Conservation (phyloP, 2,888 invertebrate species). For the Pardosa pseudoannulata region DNA sequence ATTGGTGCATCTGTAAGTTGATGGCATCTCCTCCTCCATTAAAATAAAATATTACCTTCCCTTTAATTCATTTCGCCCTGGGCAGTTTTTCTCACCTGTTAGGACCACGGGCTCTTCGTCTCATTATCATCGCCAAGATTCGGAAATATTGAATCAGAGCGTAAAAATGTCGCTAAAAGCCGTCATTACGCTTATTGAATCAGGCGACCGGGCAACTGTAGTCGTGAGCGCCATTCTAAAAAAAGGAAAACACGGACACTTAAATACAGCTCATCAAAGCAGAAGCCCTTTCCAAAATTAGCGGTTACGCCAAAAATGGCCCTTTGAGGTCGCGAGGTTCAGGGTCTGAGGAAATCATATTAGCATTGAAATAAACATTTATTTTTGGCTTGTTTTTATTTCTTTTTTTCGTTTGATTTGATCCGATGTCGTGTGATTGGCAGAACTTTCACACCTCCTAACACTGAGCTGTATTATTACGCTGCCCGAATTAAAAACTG, state of each 20-base stretch:
- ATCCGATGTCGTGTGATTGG: neutral
- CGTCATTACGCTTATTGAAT: slow-evolving; percentile 6
- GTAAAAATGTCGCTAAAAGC: neutral
- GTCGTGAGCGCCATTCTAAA: neutral
- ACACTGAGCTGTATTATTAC: too few species aligned
- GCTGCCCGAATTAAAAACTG: too few species aligned
- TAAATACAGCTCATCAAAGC: neutral
- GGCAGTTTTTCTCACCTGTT: too few species aligned
- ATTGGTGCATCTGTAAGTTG: too few species aligned
- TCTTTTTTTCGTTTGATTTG: neutral
- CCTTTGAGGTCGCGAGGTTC: neutral
- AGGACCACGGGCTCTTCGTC: too few species aligned
- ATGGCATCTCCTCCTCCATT: too few species aligned
- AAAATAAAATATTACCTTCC: too few species aligned
- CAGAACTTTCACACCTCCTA: neutral
- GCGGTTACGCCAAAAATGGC: neutral
- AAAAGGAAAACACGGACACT: neutral
- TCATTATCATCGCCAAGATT: too few species aligned
- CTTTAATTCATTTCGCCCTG: too few species aligned
- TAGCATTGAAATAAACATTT: neutral
- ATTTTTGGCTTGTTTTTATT: neutral
- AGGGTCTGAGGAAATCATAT: neutral
- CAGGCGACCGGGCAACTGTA: neutral
- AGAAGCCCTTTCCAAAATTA: neutral
- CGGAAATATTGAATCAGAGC: neutral